Conservation (phyloP, 2,113 vertebrate species). For the Microcebus jonahi region DNA sequence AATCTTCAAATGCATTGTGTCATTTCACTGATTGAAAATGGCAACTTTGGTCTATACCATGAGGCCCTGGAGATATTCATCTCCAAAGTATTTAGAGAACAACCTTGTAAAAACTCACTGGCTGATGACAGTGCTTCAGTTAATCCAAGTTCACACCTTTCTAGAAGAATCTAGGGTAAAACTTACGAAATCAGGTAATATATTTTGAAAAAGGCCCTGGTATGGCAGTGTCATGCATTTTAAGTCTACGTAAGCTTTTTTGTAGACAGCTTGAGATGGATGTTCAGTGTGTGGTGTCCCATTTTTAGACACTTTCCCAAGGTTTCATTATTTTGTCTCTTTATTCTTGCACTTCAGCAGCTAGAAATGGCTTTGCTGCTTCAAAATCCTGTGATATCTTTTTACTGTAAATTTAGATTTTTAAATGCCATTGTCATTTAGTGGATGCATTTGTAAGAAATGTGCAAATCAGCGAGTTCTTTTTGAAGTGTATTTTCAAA, state of each 20-base stretch:
- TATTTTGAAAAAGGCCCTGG: neutral
- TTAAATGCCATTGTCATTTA: slow-evolving; percentile 61
- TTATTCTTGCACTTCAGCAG: slow-evolving; percentile 61
- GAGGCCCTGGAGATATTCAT: neutral
- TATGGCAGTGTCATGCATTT: neutral
- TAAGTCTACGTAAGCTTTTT: neutral
- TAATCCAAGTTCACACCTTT: neutral
- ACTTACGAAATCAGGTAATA: neutral
- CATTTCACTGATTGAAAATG: neutral
- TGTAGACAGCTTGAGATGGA: neutral
- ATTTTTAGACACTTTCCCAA: slow-evolving; percentile 46
- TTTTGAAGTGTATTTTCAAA: slow-evolving; percentile 56
- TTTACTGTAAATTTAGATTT: slow-evolving; percentile 70
- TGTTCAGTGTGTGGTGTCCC: neutral
- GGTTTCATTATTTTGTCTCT: slow-evolving; percentile 58
- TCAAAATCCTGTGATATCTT: slow-evolving; percentile 58
- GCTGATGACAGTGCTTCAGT: neutral
- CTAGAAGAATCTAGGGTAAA: neutral
- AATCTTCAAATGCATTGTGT: neutral
- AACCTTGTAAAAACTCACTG: neutral
- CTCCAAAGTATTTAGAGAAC: neutral
- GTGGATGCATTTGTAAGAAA: slow-evolving; percentile 68
- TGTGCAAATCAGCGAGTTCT: slow-evolving; percentile 13
- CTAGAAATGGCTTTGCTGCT: slow-evolving; percentile 66
- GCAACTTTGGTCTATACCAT: neutral